phyloP scores from a whole-genome alignment of 2,113 vertebrate species.

The Proteles cristata region DNA sequence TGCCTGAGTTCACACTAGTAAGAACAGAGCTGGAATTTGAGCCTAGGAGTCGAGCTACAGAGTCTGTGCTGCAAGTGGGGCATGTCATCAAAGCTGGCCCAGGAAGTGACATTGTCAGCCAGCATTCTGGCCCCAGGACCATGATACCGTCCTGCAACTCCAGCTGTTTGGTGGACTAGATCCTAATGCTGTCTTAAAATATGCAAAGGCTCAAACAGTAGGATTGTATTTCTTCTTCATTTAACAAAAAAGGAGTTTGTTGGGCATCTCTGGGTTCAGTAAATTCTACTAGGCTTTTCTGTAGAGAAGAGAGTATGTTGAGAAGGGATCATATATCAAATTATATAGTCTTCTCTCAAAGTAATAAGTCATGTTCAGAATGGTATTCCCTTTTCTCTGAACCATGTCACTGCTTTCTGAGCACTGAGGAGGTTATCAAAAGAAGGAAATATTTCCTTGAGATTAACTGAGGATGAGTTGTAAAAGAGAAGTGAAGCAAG shows the following conservation, averaged over 20 bases:
- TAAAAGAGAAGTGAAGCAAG: neutral
- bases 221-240: neutral
- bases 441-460: neutral
- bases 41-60: neutral
- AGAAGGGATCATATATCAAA: neutral
- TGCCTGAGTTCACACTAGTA: neutral
- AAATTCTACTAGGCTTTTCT: neutral
- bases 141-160: fast-evolving
- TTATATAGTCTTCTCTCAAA: neutral
- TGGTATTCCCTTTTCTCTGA: neutral
- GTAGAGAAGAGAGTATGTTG: neutral
- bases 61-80: neutral
- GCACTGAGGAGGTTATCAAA: neutral
- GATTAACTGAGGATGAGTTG: neutral
- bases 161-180: fast-evolving
- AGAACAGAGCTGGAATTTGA: neutral
- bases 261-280: neutral
- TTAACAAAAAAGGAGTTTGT: neutral
- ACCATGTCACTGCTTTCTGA: neutral
- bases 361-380: neutral
- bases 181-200: neutral
- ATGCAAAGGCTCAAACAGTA: neutral
- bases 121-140: neutral
- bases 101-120: neutral
- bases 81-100: neutral